A percentile compares a stretch with the other conserved stretches of the same genome.
phyloP scores from a whole-genome alignment of 2,113 vertebrate genomes.

The Serilophus lunatus region DNA sequence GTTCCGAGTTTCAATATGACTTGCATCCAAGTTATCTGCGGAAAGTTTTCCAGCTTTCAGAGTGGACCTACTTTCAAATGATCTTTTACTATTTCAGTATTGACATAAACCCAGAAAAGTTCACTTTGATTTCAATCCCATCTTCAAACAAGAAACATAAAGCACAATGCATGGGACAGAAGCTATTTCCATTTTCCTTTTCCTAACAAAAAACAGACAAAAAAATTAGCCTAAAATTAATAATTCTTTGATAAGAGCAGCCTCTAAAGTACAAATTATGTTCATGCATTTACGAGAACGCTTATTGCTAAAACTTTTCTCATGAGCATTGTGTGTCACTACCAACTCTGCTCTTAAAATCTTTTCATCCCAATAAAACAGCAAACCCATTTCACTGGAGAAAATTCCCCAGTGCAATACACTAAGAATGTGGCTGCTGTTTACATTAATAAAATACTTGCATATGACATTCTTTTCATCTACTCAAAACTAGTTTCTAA shows the following conservation, averaged over 20 bases:
- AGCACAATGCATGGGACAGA: neutral
- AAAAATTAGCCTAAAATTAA: neutral
- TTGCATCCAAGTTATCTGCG: neutral
- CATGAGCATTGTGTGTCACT: neutral
- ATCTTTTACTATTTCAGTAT: neutral
- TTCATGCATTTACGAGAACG: neutral
- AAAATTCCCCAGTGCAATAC: neutral
- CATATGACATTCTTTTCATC: neutral
- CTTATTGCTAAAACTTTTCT: neutral
- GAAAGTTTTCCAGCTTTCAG: neutral
- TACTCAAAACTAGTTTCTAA: neutral
- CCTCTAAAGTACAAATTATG: neutral
- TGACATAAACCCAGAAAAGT: neutral
- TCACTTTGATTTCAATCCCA: neutral
- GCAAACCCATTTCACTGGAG: neutral
- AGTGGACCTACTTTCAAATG: neutral
- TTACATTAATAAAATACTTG: neutral
- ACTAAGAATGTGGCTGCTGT: neutral
- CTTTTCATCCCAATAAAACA: neutral
- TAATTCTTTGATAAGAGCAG: neutral
- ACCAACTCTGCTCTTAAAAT: neutral
- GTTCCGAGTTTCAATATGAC: neutral
- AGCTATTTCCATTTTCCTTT: neutral
- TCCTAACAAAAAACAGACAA: neutral
- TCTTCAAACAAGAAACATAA: neutral